These are phyloP conservation scores for Erinaceus europaeus DNA, from an alignment of 2,113 vertebrate species.

Conservation along the genomic window DNA sequence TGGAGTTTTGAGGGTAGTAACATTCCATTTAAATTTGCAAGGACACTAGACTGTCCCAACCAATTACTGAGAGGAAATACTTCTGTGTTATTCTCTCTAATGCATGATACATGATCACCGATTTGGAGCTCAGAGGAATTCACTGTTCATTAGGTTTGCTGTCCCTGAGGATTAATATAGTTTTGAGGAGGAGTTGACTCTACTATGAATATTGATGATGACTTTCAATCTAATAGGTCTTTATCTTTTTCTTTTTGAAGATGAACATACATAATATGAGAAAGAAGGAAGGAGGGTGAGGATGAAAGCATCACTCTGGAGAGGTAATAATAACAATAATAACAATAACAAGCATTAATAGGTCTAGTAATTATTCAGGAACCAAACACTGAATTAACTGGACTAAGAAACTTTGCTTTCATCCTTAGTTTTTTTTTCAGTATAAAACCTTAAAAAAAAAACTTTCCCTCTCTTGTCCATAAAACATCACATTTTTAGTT, in stretches of 20 bases:
- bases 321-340: background rate
- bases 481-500: background rate
- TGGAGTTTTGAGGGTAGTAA: fast-evolving
- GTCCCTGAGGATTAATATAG: background rate
- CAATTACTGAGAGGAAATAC: background rate
- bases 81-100: background rate
- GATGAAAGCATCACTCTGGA: background rate
- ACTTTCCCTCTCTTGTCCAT: background rate
- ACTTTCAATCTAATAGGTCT: background rate
- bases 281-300: too few species aligned
- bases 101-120: background rate
- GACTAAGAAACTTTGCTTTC: background rate
- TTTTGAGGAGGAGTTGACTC: background rate
- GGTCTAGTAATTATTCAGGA: background rate
- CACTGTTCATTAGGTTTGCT: too few species aligned
- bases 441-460: background rate
- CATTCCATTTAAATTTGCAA: background rate
- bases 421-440: background rate
- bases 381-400: background rate
- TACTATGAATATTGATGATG: background rate
- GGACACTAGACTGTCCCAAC: too few species aligned
- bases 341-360: background rate
- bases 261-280: too few species aligned
- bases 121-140: background rate
- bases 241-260: background rate